Base-by-base conservation (phyloP, 2,113 vertebrate species). In the Psettodes erumei region DNA sequence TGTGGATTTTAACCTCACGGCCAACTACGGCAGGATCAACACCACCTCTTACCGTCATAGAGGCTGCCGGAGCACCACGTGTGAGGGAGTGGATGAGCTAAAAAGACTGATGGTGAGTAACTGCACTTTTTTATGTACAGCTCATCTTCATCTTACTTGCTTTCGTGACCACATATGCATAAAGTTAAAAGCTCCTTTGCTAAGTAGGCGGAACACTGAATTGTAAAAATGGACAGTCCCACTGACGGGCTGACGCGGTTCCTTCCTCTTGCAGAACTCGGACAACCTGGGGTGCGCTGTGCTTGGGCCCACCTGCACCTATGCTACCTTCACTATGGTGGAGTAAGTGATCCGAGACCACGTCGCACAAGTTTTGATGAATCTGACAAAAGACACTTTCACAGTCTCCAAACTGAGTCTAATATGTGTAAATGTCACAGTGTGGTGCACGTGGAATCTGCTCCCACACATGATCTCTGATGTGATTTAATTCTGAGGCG, bases 291-390 rank as follows among this genome's bases (percentile, higher is more conserved):
- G 98, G 38, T 98, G 96, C 82, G 94, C 88, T 7, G 83, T 99
- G 66, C 91, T 99, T 56, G 98, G 98, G 15, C 97, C 97, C 0
- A 93, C 94, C 0, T 99, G 98, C 75, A 97, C 95, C 23, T 94
- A 94, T 0, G 95, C 96, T 15, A 96, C 96, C 33, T 96, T 83
- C 82, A 94, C 96, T 55, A 95, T 99, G 88, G 89, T 95, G 58
- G 95, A 96, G 98, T 99, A 94, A 95, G 97, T 96, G 82, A 13
- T 27, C 15, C 7, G 60, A 28, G 12, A 21, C 43, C 16, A 37
- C 1, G 0, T 33, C 47, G 45, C 19, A 35, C 12, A 6, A 13
- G 8, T 21, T 7, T 32, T 28, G 6, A 42, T 45, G 21, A 13
- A 25, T 0, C 13, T 30, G 3, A 65, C n/a, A 62, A 55, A 38